A percentile compares a stretch with the other conserved stretches of the same genome.
phyloP scores from a whole-genome alignment of 2,113 vertebrate genomes.

The Uria aalge region DNA sequence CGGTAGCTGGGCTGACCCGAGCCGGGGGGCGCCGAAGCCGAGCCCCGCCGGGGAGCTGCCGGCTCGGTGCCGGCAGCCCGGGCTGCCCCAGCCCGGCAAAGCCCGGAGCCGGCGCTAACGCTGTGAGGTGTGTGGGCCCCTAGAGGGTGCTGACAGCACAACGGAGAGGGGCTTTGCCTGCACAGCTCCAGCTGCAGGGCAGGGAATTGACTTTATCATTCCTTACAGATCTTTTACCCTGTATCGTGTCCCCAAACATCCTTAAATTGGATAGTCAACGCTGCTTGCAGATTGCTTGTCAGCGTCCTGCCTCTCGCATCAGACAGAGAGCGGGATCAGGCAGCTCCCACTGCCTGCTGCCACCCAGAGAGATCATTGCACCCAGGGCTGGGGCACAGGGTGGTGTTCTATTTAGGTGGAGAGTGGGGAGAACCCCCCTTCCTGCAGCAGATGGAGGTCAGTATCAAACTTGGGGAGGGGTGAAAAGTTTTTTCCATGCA shows the following conservation, averaged over 20 bases:
- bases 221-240: not conserved
- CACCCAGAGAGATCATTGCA: rapidly evolving
- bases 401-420: not conserved
- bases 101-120: not conserved
- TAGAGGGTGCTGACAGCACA: constrained; percentile 51
- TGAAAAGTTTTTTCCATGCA: not conserved
- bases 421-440: rapidly evolving
- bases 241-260: not conserved
- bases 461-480: not conserved
- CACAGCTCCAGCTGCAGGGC: not conserved
- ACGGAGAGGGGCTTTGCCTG: not conserved
- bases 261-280: not conserved
- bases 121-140: not conserved
- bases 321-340: not conserved
- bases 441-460: not conserved
- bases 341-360: not conserved
- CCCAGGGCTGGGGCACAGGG: not conserved
- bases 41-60: not conserved
- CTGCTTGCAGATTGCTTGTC: not conserved
- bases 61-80: too few relatives aligned
- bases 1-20: not conserved
- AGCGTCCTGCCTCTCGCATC: not conserved
- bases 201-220: not conserved
- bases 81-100: not conserved
- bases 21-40: not conserved